Evolutionary conservation across 2,797 vertebrate genomes (phyloP), one percentile per base, ranked within the genome.

Genomic region (Bradypus variegatus): DNA sequence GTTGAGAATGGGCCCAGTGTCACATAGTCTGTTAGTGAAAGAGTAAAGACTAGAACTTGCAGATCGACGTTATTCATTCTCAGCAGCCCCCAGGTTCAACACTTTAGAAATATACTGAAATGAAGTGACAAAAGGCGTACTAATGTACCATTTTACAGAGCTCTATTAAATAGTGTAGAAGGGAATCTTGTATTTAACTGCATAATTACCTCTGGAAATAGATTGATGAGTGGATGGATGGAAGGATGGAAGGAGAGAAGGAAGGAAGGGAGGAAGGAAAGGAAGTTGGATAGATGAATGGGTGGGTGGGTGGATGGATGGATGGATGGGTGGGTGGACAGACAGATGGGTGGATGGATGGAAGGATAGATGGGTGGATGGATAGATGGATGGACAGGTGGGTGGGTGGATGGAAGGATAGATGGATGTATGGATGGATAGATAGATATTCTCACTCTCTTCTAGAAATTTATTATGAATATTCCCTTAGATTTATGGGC

Each of bases 21-120:
- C 8, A 8, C 1, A 0, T 41, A 45, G 18, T 21, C 21, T n/a
- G 4, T 3, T 16, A 33, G 6, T 8, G 5, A 8, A 29, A 2
- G 33, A 45, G 9, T 45, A 12, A 31, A 8, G 38, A 62, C 27
- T 16, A 6, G n/a, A 19, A 23, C n/a, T n/a, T 3, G 19, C 41
- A 33, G 41, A 5, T 14, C 12, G 1, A 10, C 0, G 53, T 25
- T 15, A 4, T 8, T 27, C n/a, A n/a, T 21, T 6, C 31, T 31
- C 8, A 3, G 9, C 6, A 13, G 36, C 70, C 48, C 50, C n/a
- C 2, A 1, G 18, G 6, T 31, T 48, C 60, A 69, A 29, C 19
- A 14, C 77, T 50, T 50, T 55, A 10, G 14, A 89, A 72, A 45
- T 7, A 14, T 3, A 29, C 41, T 2, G 21, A 15, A 48, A 83